Evolutionary conservation across 2,888 invertebrate species (phyloP).

Genomic region (Tribolium freemani): DNA sequence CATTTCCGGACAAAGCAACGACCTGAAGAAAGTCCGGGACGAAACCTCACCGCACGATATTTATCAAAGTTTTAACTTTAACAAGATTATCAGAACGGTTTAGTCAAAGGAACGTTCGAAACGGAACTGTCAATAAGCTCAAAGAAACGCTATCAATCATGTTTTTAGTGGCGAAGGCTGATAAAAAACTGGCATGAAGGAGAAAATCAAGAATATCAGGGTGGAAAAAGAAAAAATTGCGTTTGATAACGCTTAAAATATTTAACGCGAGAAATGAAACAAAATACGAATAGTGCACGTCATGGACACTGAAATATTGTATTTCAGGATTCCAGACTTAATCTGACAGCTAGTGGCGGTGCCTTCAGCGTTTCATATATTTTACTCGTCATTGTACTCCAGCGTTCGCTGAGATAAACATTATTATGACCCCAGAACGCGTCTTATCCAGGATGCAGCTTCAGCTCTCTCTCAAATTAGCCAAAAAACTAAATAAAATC

Average conservation of each 20-base stretch:
- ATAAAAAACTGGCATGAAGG: constrained; percentile 46
- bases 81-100: constrained; percentile 51
- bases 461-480: not conserved
- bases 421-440: constrained; percentile 2
- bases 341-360: constrained; percentile 5
- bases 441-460: not conserved
- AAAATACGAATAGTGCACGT: not conserved
- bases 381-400: constrained; percentile 13
- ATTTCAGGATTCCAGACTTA: constrained; percentile 3
- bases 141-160: constrained; percentile 53
- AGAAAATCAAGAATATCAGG: constrained; percentile 41
- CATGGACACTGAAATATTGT: not conserved
- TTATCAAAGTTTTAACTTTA: constrained; percentile 49
- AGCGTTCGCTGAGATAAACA: constrained; percentile 12
- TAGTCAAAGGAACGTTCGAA: constrained; percentile 50
- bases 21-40: not conserved
- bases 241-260: constrained; percentile 19
- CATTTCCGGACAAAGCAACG: not conserved
- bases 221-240: constrained; percentile 14
- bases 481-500: not conserved
- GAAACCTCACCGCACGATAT: constrained; percentile 36
- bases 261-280: not conserved
- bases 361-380: not conserved
- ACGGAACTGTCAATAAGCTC: constrained; percentile 52
- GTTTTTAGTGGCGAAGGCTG: constrained; percentile 50